Conservation (phyloP, 2,888 invertebrate genomes). For the Coleophora flavipennella region DNA sequence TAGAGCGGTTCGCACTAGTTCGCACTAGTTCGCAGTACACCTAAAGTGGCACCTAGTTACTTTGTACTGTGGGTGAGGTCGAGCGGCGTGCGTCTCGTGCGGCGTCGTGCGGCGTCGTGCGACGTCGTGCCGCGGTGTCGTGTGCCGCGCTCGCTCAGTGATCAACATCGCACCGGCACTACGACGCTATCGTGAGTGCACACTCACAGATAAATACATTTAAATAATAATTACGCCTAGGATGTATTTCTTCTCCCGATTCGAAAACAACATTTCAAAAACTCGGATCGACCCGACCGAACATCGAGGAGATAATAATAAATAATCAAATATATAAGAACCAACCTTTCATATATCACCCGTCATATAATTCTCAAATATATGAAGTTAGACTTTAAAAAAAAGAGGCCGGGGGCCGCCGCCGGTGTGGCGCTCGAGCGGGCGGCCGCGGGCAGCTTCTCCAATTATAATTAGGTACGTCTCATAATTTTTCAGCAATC, state of each 20-base stretch:
- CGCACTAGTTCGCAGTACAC: no score
- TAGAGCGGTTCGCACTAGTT: constrained; percentile 66
- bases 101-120: constrained; percentile 13
- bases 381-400: constrained; percentile 67
- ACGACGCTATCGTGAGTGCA: constrained; percentile 59
- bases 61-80: constrained; percentile 26
- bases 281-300: constrained; percentile 68
- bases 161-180: constrained; percentile 65
- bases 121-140: constrained; percentile 11
- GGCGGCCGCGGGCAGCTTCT: constrained; percentile 58
- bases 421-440: constrained; percentile 54
- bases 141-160: constrained; percentile 41
- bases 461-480: constrained; percentile 65
- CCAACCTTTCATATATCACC: constrained; percentile 74
- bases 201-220: constrained; percentile 58
- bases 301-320: constrained; percentile 69
- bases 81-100: constrained; percentile 7
- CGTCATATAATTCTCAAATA: constrained; percentile 71
- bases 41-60: constrained; percentile 22
- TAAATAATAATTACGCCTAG: constrained; percentile 67
- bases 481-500: constrained; percentile 78
- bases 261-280: constrained; percentile 68
- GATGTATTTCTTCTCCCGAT: constrained; percentile 72
- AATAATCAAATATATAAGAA: constrained; percentile 62
- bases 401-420: constrained; percentile 48